Conservation (phyloP, 2,888 invertebrate genomes). For the Hypena proboscidalis region DNA sequence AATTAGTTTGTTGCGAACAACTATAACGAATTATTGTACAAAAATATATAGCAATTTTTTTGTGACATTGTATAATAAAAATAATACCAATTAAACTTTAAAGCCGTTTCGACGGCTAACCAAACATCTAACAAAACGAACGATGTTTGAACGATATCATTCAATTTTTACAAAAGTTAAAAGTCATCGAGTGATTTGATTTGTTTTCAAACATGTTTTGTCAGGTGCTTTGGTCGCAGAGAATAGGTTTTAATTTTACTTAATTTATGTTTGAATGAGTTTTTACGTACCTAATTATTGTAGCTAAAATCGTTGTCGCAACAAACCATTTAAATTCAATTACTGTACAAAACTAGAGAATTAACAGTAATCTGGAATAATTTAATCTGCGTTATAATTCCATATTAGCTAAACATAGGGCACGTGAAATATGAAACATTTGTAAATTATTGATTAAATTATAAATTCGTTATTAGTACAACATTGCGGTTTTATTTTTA, state of each 20-base stretch:
- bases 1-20: conserved; percentile 22
- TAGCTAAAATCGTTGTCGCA: conserved; percentile 3
- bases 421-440: conserved; percentile 40
- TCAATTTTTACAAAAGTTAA: no score
- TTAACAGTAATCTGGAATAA: conserved; percentile 25
- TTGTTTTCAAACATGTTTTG: no score
- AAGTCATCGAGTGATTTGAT: no score
- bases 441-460: conserved; percentile 70
- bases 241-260: no score
- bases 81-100: no score
- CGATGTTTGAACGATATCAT: no score
- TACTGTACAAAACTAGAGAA: conserved; percentile 20
- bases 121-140: no score
- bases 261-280: no score
- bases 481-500: conserved; percentile 44
- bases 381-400: conserved; percentile 38
- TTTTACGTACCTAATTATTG: no score
- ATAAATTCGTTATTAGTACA: conserved; percentile 67
- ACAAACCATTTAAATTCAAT: conserved; percentile 2
- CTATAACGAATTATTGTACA: not conserved
- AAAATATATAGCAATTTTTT: not conserved
- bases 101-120: no score
- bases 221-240: no score
- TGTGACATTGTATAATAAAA: no score
- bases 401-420: conserved; percentile 29